A percentile compares a stretch with the other conserved stretches of the same genome.
Conservation (phyloP, 2,797 vertebrate species). For the Hyperoplus lanceolatus region DNA sequence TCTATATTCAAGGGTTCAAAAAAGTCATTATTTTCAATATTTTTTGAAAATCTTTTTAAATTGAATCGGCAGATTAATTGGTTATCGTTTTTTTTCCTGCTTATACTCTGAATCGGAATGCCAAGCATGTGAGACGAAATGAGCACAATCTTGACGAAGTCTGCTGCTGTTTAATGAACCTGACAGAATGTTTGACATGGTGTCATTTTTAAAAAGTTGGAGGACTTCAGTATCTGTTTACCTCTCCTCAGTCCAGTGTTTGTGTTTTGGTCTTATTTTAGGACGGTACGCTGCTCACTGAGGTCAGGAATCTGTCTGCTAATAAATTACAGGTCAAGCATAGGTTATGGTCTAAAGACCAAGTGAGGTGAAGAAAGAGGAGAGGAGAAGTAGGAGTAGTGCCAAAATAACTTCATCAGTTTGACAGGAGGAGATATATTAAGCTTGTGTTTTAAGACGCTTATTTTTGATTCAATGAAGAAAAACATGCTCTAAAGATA, state of each 20-base stretch:
- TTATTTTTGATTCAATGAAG: background rate
- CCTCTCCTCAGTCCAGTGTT: slow-evolving; percentile 11
- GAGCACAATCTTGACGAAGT: background rate
- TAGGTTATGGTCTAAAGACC: slow-evolving; percentile 14
- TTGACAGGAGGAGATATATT: background rate
- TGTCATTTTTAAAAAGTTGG: slow-evolving; percentile 3
- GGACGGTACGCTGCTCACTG: slow-evolving; percentile 6
- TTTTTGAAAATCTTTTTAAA: too few relatives aligned
- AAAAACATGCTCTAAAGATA: background rate
- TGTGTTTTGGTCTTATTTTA: slow-evolving; percentile 26
- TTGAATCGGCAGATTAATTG: too few relatives aligned
- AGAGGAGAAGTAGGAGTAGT: background rate
- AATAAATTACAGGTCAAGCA: slow-evolving; percentile 41
- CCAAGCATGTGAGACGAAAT: too few relatives aligned
- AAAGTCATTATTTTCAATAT: too few relatives aligned
- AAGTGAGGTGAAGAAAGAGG: background rate
- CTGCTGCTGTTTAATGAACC: background rate
- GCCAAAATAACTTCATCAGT: background rate
- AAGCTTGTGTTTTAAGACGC: background rate
- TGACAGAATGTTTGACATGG: background rate
- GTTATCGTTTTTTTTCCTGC: too few relatives aligned
- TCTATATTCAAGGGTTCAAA: too few relatives aligned
- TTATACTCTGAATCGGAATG: too few relatives aligned
- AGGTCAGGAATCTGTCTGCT: slow-evolving; percentile 52
- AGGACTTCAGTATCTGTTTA: slow-evolving; percentile 3